Percentiles rank a stretch among this genome's conserved stretches.
phyloP scores from a whole-genome alignment of 2,888 invertebrate genomes.

The Tiliacea aurago region DNA sequence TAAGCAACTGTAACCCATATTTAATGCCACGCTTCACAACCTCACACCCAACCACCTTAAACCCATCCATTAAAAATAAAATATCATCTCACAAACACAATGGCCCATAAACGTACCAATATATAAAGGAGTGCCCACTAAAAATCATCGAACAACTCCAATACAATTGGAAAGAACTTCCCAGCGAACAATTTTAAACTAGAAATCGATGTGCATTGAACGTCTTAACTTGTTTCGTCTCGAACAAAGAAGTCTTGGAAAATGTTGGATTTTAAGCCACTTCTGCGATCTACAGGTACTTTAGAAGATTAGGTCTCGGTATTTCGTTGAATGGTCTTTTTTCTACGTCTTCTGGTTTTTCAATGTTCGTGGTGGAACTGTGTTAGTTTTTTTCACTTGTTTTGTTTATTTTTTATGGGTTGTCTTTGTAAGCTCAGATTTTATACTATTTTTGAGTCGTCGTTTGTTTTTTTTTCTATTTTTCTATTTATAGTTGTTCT shows the following conservation, averaged over 20 bases:
- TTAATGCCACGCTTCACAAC: neutral
- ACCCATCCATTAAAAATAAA: constrained; percentile 33
- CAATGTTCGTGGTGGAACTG: constrained; percentile 13
- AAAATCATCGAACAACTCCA: constrained; percentile 68
- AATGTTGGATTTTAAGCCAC: constrained; percentile 63
- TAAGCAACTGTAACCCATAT: neutral
- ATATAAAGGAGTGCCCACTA: constrained; percentile 62
- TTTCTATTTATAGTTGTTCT: neutral
- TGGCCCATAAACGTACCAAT: constrained; percentile 55
- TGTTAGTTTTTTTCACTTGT: constrained; percentile 9
- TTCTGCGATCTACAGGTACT: constrained; percentile 64
- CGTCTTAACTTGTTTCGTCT: constrained; percentile 72
- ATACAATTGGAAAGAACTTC: constrained; percentile 64
- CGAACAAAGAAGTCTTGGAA: constrained; percentile 69
- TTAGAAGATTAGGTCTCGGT: constrained; percentile 54
- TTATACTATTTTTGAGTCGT: neutral
- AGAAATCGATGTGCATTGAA: constrained; percentile 70
- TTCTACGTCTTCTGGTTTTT: constrained; percentile 42
- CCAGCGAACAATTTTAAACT: constrained; percentile 74
- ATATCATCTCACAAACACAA: constrained; percentile 46
- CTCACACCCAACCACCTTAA: constrained; percentile 13
- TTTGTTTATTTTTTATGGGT: constrained; percentile 7
- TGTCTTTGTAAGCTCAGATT: constrained; percentile 14
- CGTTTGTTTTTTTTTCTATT: constrained; percentile 4
- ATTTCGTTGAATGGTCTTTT: constrained; percentile 48